phyloP scores from a whole-genome alignment of 2,113 vertebrate genomes.

The Numenius arquata region DNA sequence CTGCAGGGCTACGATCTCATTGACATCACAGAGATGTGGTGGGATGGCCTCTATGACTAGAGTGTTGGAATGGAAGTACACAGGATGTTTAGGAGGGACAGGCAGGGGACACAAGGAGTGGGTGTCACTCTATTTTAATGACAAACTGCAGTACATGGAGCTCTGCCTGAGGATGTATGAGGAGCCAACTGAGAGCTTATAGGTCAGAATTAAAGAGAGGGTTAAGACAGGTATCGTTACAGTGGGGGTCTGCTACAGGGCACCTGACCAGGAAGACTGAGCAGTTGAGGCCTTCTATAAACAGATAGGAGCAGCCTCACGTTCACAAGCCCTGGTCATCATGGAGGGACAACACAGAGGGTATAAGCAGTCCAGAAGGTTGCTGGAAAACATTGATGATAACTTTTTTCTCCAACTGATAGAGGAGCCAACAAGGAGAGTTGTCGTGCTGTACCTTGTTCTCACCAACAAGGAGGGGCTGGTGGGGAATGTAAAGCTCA shows the following conservation, averaged over 20 bases:
- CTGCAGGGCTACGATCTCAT: not conserved
- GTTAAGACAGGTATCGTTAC: not conserved
- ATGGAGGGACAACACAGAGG: not conserved
- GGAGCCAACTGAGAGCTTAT: not conserved
- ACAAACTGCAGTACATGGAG: not conserved
- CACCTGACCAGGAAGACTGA: not conserved
- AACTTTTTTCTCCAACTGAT: not conserved
- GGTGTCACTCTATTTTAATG: not conserved
- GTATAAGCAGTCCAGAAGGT: not conserved
- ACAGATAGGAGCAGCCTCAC: not conserved
- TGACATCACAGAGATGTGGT: not conserved
- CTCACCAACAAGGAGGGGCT: not conserved
- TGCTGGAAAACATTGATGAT: not conserved
- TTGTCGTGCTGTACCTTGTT: not conserved
- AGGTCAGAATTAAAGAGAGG: not conserved
- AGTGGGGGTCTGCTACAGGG: not conserved
- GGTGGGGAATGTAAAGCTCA: not conserved
- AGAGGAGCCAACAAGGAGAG: not conserved
- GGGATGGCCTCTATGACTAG: not conserved
- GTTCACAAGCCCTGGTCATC: not conserved
- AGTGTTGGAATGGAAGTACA: not conserved
- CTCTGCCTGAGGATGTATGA: not conserved
- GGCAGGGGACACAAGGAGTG: not conserved
- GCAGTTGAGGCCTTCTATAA: not conserved
- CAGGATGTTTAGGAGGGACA: not conserved